Conservation (phyloP, 2,113 vertebrate species). For the Pogonocichla stellata region DNA sequence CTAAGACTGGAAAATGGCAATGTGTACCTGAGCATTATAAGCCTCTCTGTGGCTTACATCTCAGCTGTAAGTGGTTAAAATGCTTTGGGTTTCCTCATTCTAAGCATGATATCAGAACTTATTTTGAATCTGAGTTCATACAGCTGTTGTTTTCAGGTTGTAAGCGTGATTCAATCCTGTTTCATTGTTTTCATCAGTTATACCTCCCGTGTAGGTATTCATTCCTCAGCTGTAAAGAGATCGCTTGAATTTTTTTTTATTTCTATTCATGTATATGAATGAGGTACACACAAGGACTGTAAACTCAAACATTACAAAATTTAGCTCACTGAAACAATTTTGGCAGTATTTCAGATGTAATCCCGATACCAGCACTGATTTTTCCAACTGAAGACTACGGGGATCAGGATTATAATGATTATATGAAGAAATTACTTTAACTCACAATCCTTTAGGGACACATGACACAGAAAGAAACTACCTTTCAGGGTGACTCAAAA, state of each 20-base stretch:
- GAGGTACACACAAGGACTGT: not conserved
- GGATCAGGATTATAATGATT: not conserved
- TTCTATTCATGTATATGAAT: not conserved
- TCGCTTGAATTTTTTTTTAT: not conserved
- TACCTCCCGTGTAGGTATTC: not conserved
- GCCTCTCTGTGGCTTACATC: not conserved
- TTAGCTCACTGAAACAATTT: not conserved
- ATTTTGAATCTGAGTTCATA: not conserved
- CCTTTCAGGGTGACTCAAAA: not conserved
- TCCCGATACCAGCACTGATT: not conserved
- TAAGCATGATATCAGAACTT: not conserved
- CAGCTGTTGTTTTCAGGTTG: not conserved
- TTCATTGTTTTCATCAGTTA: not conserved
- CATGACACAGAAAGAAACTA: not conserved
- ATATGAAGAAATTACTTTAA: not conserved
- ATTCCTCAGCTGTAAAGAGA: not conserved
- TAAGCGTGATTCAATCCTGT: not conserved
- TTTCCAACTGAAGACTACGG: not conserved
- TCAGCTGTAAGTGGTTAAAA: not conserved
- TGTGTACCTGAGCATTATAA: not conserved
- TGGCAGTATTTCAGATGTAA: not conserved
- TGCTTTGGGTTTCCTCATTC: not conserved
- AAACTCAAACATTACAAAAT: not conserved
- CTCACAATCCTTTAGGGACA: not conserved
- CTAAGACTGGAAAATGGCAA: not conserved